Conservation (phyloP, 2,888 invertebrate species). For the Pristionchus japonicus region DNA sequence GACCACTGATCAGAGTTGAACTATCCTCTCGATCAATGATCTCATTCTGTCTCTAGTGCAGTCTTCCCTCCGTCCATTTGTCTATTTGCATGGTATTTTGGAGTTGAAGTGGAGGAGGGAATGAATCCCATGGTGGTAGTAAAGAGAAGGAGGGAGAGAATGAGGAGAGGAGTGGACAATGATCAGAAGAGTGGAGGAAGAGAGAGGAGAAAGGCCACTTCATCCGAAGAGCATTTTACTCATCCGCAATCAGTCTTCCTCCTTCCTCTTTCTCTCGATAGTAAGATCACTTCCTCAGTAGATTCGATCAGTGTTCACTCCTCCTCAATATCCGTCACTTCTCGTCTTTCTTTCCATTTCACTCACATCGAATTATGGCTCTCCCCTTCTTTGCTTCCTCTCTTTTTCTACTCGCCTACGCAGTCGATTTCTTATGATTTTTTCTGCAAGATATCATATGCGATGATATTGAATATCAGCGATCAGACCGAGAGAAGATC, state of each 20-base stretch:
- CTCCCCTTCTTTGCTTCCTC: background rate
- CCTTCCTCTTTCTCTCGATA: background rate
- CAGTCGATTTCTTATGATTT: too few relatives aligned
- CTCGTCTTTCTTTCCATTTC: constrained; percentile 13
- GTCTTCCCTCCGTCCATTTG: background rate
- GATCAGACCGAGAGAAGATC: background rate
- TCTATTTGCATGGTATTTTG: background rate
- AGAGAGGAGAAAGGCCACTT: background rate
- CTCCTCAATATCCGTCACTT: background rate
- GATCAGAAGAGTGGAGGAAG: background rate
- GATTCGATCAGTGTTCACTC: background rate
- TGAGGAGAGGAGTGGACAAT: constrained; percentile 11
- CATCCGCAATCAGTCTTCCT: background rate
- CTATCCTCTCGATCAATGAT: background rate
- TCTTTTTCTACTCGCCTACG: background rate
- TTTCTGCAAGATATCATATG: background rate
- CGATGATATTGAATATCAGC: background rate
- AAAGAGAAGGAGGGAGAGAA: constrained; percentile 25
- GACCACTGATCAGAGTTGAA: background rate
- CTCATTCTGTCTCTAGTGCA: background rate
- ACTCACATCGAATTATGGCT: constrained; percentile 24
- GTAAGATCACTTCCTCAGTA: background rate
- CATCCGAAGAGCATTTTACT: background rate
- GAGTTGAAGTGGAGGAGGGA: background rate
- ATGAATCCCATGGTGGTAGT: constrained; percentile 34